Evolutionary conservation across 2,113 vertebrate species (phyloP).

Genomic region (Hemichromis elongatus): DNA sequence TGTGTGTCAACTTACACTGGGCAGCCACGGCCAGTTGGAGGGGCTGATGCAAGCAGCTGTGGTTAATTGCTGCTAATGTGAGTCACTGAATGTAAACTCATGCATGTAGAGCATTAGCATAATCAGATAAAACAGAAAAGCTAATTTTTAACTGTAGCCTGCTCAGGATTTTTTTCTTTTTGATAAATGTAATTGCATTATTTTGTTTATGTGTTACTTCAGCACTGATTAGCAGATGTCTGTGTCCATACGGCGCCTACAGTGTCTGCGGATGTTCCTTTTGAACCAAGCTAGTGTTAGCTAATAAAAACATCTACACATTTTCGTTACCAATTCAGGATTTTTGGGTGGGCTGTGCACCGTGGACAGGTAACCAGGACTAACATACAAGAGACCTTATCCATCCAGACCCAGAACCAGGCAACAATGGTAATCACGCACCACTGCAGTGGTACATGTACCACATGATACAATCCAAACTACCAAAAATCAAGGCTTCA

Average conservation of each 20-base stretch:
- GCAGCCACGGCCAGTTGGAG: neutral
- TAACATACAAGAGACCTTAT: neutral
- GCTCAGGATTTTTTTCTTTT: neutral
- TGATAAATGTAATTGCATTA: neutral
- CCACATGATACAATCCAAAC: neutral
- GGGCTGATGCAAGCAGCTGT: neutral
- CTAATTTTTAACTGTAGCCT: neutral
- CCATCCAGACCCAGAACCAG: neutral
- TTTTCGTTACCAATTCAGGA: neutral
- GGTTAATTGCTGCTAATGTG: neutral
- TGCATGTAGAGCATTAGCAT: neutral
- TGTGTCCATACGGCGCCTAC: fast-evolving
- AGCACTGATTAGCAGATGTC: neutral
- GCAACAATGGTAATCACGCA: neutral
- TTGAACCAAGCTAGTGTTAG: neutral
- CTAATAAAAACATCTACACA: neutral
- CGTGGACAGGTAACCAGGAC: fast-evolving
- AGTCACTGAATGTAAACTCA: neutral
- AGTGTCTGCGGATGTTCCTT: neutral
- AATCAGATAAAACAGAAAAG: neutral
- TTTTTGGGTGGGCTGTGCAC: neutral
- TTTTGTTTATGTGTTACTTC: neutral
- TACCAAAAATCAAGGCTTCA: neutral
- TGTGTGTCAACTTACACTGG: neutral
- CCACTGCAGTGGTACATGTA: too few species aligned